phyloP scores from a whole-genome alignment of 2,113 vertebrate species.

The Rattus rattus region DNA sequence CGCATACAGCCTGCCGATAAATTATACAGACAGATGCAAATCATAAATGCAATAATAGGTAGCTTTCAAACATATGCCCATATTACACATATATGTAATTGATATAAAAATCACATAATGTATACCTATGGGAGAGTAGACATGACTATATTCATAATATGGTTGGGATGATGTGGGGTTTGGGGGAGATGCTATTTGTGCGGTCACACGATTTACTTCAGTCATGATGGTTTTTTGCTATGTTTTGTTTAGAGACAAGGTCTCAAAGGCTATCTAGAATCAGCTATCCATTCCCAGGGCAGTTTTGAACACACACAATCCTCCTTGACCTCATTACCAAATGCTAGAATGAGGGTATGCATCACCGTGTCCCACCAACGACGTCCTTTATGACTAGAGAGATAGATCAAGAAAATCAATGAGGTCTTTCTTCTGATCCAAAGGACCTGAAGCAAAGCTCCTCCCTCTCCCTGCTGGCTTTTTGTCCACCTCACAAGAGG shows the following conservation, averaged over 20 bases:
- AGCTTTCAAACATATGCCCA: background rate
- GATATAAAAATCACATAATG: background rate
- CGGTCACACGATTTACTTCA: background rate
- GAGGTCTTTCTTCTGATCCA: background rate
- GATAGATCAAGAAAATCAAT: background rate
- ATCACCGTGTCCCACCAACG: background rate
- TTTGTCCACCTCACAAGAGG: background rate
- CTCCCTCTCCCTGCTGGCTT: background rate
- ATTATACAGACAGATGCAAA: background rate
- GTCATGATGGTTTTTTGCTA: background rate
- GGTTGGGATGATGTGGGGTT: background rate
- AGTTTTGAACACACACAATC: background rate
- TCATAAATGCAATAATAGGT: background rate
- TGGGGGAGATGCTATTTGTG: background rate
- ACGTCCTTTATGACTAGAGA: constrained; percentile 34
- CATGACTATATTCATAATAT: background rate
- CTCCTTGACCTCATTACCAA: background rate
- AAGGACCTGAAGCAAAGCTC: background rate
- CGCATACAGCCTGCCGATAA: too few relatives aligned
- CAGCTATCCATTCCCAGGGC: background rate
- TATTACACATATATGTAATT: background rate
- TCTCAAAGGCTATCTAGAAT: background rate
- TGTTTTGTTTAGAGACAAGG: background rate
- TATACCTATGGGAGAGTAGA: background rate
- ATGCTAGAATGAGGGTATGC: background rate